Evolutionary conservation across 2,888 invertebrate species (phyloP).

Genomic region (Drosophila anceps): DNA sequence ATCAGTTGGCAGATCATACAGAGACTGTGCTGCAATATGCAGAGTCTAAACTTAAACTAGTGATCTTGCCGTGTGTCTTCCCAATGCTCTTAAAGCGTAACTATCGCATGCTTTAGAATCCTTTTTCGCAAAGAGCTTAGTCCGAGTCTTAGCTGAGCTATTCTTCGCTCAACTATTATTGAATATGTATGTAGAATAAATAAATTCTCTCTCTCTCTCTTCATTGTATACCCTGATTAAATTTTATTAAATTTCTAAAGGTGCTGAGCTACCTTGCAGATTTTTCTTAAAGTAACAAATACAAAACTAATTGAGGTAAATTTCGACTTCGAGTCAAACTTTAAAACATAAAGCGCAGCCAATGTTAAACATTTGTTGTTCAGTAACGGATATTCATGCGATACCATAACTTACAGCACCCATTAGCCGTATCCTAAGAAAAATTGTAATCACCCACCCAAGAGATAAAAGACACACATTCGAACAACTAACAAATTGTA

Average conservation of each 20-base stretch:
- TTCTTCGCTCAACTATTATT: too few species aligned
- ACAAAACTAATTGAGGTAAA: neutral
- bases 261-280: neutral
- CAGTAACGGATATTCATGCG: neutral
- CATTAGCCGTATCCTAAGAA: constrained; percentile 6
- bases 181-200: too few species aligned
- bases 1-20: too few species aligned
- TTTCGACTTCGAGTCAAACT: neutral
- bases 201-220: too few species aligned
- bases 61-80: neutral
- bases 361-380: neutral
- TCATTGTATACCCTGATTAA: too few species aligned
- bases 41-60: neutral
- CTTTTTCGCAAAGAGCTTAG: neutral
- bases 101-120: neutral
- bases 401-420: constrained; percentile 15
- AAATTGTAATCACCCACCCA: constrained; percentile 14
- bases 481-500: constrained; percentile 36
- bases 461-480: constrained; percentile 17
- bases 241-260: too few species aligned
- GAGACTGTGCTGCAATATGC: too few species aligned
- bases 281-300: neutral
- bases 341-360: neutral
- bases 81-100: neutral
- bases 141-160: neutral